phyloP scores from a whole-genome alignment of 2,113 vertebrate species.

The Gallinago media region DNA sequence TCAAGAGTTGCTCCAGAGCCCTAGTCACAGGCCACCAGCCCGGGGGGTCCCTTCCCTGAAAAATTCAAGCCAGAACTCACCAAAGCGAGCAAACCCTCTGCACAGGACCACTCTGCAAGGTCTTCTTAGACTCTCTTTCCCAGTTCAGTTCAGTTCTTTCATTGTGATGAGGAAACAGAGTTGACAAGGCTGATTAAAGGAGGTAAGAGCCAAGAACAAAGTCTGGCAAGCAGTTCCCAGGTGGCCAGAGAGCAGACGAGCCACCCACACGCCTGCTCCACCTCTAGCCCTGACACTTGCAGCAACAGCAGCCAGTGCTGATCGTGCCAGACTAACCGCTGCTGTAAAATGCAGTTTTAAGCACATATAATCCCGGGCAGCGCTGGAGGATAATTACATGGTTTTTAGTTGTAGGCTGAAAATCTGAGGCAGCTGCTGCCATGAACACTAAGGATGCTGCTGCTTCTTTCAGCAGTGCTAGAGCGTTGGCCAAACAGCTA shows the following conservation, averaged over 20 bases:
- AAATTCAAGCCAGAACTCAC: too few species aligned
- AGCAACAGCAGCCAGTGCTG: background rate
- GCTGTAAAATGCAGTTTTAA: background rate
- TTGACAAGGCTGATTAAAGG: background rate
- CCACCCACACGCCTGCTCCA: fast-evolving
- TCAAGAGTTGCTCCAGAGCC: background rate
- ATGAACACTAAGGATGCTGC: background rate
- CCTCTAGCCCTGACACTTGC: background rate
- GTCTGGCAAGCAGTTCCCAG: background rate
- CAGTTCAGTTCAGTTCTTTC: background rate
- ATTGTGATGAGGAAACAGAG: fast-evolving
- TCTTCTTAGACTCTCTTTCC: background rate
- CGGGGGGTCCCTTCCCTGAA: background rate
- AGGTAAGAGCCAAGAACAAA: background rate
- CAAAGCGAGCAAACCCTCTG: background rate
- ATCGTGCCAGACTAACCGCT: background rate
- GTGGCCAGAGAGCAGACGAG: background rate
- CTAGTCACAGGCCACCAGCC: background rate
- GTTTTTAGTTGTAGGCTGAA: background rate
- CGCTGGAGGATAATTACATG: background rate
- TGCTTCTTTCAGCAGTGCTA: background rate
- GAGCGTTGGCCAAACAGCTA: background rate
- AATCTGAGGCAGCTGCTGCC: background rate
- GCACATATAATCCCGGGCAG: background rate
- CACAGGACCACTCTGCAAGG: background rate